Evolutionary conservation across 2,888 invertebrate species (phyloP).

Genomic region (Hylaea fasciaria): DNA sequence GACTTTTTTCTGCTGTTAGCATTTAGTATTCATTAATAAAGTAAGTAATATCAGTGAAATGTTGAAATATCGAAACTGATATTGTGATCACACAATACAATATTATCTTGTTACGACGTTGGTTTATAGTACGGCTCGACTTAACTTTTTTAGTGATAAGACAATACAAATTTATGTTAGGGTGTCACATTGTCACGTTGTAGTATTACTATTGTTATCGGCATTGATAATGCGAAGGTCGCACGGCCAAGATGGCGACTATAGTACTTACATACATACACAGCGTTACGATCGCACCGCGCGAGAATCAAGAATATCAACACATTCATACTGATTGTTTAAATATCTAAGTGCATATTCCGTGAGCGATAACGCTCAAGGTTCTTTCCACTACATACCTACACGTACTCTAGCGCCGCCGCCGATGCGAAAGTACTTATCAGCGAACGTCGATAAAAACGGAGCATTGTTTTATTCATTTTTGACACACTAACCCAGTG

Average conservation of each 20-base stretch:
- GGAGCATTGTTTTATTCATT: conserved; percentile 43
- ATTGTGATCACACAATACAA: conserved; percentile 57
- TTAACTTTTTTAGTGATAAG: conserved; percentile 75
- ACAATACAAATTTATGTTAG: conserved; percentile 82
- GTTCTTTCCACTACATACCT: conserved; percentile 61
- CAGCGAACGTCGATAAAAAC: conserved; percentile 48
- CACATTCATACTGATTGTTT: conserved; percentile 63
- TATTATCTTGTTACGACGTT: conserved; percentile 74
- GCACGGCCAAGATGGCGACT: conserved; percentile 65
- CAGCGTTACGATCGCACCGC: conserved; percentile 40
- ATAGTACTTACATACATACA: conserved; percentile 29
- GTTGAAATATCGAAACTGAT: conserved; percentile 47
- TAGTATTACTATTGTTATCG: conserved; percentile 78
- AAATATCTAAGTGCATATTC: conserved; percentile 68
- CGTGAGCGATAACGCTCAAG: conserved; percentile 69
- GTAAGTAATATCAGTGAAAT: too few species aligned
- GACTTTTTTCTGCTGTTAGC: too few species aligned
- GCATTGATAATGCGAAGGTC: conserved; percentile 77
- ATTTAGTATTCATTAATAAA: too few species aligned
- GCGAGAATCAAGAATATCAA: conserved; percentile 53
- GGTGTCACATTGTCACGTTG: conserved; percentile 78
- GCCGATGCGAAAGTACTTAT: conserved; percentile 55
- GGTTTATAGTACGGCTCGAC: conserved; percentile 61
- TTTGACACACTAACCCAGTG: conserved; percentile 51
- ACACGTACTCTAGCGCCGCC: conserved; percentile 47